phyloP scores from a whole-genome alignment of 1,140 invertebrate genomes.

The Homalodisca vitripennis region DNA sequence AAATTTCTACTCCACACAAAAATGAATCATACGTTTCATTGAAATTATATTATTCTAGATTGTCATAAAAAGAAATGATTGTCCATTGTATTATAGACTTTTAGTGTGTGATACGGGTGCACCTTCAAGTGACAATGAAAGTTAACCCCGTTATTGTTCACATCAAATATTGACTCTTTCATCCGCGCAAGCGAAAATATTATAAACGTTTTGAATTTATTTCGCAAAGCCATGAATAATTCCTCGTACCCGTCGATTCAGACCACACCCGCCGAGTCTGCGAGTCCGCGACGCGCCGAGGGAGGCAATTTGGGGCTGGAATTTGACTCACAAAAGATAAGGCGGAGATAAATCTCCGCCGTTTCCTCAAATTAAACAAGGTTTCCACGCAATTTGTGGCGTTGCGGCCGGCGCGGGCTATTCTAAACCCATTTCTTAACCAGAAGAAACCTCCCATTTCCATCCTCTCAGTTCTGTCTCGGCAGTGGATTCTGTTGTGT shows the following conservation, averaged over 20 bases:
- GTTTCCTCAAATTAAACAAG: conserved; percentile 19
- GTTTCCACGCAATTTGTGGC: conserved; percentile 17
- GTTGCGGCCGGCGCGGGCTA: not conserved
- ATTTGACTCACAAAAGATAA: conserved; percentile 26
- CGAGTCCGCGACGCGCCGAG: not conserved
- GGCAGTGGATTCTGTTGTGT: too few species aligned
- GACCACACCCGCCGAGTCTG: not conserved
- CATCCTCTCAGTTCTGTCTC: too few species aligned
- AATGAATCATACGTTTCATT: too few species aligned
- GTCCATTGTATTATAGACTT: too few species aligned
- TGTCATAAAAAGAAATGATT: too few species aligned
- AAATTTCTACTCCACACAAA: too few species aligned
- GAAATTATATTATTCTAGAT: too few species aligned
- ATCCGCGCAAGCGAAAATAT: not conserved
- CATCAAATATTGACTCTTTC: not conserved
- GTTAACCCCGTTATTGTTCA: not conserved
- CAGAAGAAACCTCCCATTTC: too few species aligned
- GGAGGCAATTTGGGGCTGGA: not conserved
- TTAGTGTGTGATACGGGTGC: too few species aligned
- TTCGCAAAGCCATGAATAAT: too few species aligned
- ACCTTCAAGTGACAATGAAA: not conserved
- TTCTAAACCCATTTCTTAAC: not conserved
- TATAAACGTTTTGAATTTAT: not conserved
- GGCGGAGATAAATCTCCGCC: conserved; percentile 10
- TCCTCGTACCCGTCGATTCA: not conserved